These are phyloP conservation scores for Nothobranchius furzeri DNA, from an alignment of 2,113 vertebrate genomes.

Conservation along the genomic window DNA sequence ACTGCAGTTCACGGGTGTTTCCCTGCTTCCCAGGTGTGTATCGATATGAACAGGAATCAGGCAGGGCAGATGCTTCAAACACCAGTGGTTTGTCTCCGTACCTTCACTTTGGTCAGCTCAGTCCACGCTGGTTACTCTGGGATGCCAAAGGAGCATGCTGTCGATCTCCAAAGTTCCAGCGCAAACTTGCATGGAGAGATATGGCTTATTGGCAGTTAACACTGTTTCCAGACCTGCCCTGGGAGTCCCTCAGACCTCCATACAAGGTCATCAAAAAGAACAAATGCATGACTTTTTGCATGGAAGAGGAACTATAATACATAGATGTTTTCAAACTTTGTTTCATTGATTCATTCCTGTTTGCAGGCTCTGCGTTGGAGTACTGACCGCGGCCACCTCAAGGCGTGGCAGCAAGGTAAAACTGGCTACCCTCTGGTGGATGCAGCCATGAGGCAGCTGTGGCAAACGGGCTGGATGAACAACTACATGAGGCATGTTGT, in stretches of 20 bases:
- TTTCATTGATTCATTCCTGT: not conserved
- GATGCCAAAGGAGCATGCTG: slow-evolving; percentile 69
- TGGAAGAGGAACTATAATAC: not conserved
- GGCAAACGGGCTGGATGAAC: slow-evolving; percentile 79
- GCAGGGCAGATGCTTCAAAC: slow-evolving; percentile 73
- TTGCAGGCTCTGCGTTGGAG: slow-evolving; percentile 71
- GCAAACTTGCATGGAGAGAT: slow-evolving; percentile 78
- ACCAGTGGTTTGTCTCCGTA: slow-evolving; percentile 80
- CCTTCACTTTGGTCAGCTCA: slow-evolving; percentile 79
- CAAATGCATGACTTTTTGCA: not conserved
- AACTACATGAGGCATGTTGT: slow-evolving; percentile 78
- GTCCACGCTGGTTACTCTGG: slow-evolving; percentile 73
- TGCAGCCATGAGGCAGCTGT: slow-evolving; percentile 79
- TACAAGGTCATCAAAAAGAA: slow-evolving; percentile 61
- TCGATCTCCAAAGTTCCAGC: slow-evolving; percentile 73
- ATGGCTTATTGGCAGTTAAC: slow-evolving; percentile 77
- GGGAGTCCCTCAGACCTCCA: slow-evolving; percentile 75
- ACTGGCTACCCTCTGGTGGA: slow-evolving; percentile 78
- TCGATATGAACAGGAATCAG: slow-evolving; percentile 76
- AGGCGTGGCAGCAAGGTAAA: slow-evolving; percentile 73
- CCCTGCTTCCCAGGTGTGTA: slow-evolving; percentile 66
- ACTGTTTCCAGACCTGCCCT: slow-evolving; percentile 77
- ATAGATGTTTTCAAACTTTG: not conserved
- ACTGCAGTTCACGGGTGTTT: not conserved
- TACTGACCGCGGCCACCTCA: slow-evolving; percentile 58